Base-by-base conservation (phyloP, 2,888 invertebrate genomes). In the Bimastos eiseni region DNA sequence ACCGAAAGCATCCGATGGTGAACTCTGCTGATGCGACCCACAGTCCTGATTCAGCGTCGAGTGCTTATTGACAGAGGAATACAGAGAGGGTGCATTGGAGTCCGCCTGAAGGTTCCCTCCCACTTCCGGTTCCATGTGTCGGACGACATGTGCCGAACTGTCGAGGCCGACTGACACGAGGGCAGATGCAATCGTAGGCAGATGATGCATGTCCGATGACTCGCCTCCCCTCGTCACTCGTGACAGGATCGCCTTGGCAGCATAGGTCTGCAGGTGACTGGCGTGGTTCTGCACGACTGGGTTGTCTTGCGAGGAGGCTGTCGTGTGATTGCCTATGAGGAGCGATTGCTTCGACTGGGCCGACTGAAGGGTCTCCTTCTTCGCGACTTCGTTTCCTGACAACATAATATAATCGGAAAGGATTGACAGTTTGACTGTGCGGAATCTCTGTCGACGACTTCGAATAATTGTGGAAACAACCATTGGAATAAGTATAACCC, bases 221-320 rank as follows among this genome's bases (percentile, higher is more conserved):
- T n/a, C 30, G 8, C 70, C 70, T 6, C 70, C 70, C 70, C 70
- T 30, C 70, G 70, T 8, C 70, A 70, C n/a, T 2, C 70, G 70
- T 70, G 70, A 70, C 70, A 70, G 70, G 70, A 70, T 70, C 70
- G 70, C 70, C 13, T 70, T 70, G 70, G 70, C n/a, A n/a, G 70
- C 70, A n/a, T 8, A n/a, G 30, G 70, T 70, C 30, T 70, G 70
- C 70, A n/a, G n/a, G 70, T 70, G 70, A n/a, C n/a, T 11, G 17
- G 70, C 70, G 70, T 70, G 70, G 70, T 70, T 70, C 70, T 70
- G 70, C 70, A 17, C n/a, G 70, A 70, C 70, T 70, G 70, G 70
- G 70, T 6, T 70, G 30, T 70, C 70, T 70, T 70, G 70, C 30
- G 70, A 55, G 55, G 55, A n/a, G 70, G 70, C 70, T 19, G 24